phyloP scores from a whole-genome alignment of 2,797 vertebrate genomes.

The Eulemur coronatus region DNA sequence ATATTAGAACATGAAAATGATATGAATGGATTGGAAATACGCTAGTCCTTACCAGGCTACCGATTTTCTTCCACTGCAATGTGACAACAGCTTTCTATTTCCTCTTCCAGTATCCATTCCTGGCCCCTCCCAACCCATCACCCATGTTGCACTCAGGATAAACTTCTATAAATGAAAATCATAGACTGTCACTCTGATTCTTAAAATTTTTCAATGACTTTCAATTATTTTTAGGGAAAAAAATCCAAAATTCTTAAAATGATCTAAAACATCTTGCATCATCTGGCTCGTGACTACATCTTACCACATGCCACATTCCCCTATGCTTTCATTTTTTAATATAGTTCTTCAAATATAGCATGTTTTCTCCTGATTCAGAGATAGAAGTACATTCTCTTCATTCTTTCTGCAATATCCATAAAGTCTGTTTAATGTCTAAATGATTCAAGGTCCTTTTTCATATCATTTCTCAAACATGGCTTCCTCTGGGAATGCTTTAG shows the following conservation, averaged over 20 bases:
- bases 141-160: not conserved
- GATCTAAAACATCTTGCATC: not conserved
- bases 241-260: not conserved
- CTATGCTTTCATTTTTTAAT: no score
- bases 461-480: not conserved
- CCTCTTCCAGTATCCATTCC: not conserved
- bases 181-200: not conserved
- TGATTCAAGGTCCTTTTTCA: not conserved
- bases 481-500: not conserved
- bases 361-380: not conserved
- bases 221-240: not conserved
- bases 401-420: not conserved
- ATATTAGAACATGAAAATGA: not conserved
- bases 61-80: not conserved
- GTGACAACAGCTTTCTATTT: not conserved
- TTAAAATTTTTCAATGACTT: not conserved
- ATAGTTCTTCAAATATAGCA: not conserved
- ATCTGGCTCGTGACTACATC: not conserved
- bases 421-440: not conserved
- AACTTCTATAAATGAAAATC: not conserved
- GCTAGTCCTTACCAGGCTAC: not conserved
- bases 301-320: fast-evolving
- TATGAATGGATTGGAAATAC: not conserved
- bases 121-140: not conserved
- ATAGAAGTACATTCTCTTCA: fast-evolving